Percentiles rank a stretch among this genome's conserved stretches.
Evolutionary conservation across 2,888 invertebrate species (phyloP).

Genomic region (Atherix ibis): DNA sequence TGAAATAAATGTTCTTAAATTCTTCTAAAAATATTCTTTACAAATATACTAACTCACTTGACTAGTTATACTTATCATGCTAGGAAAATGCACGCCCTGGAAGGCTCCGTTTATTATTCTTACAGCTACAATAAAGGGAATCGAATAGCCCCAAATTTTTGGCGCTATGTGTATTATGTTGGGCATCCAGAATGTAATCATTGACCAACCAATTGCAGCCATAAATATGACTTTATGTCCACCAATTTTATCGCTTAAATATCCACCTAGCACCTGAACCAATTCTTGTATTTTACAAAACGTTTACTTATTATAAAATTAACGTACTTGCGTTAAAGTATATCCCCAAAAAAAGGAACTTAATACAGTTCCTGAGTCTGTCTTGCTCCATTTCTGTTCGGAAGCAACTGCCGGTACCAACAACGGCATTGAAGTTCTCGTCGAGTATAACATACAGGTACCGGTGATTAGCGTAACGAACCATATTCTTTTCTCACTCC

Average conservation of each 20-base stretch:
- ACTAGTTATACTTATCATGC: slow-evolving; percentile 51
- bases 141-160: slow-evolving; percentile 27
- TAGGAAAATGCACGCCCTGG: slow-evolving; percentile 52
- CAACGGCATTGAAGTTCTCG: slow-evolving; percentile 49
- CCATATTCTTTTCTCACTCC: slow-evolving; percentile 41
- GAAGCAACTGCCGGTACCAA: slow-evolving; percentile 44
- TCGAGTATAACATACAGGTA: slow-evolving; percentile 47
- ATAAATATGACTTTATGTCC: slow-evolving; percentile 47
- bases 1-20: too few species aligned
- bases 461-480: slow-evolving; percentile 43
- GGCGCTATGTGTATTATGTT: slow-evolving; percentile 34
- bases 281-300: not conserved
- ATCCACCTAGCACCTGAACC: slow-evolving; percentile 35
- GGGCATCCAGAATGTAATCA: slow-evolving; percentile 39
- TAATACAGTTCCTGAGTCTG: slow-evolving; percentile 49
- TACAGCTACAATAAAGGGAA: slow-evolving; percentile 40
- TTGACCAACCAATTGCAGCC: slow-evolving; percentile 43
- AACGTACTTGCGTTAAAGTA: slow-evolving; percentile 41
- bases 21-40: too few species aligned
- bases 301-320: not conserved
- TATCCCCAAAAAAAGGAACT: slow-evolving; percentile 64
- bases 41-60: slow-evolving; percentile 26
- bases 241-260: slow-evolving; percentile 43
- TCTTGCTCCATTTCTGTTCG: slow-evolving; percentile 50
- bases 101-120: slow-evolving; percentile 47